A percentile compares a stretch with the other conserved stretches of the same genome.
These are phyloP conservation scores for Grantiella picta DNA, from an alignment of 2,113 vertebrate species.

Conservation along the genomic window DNA sequence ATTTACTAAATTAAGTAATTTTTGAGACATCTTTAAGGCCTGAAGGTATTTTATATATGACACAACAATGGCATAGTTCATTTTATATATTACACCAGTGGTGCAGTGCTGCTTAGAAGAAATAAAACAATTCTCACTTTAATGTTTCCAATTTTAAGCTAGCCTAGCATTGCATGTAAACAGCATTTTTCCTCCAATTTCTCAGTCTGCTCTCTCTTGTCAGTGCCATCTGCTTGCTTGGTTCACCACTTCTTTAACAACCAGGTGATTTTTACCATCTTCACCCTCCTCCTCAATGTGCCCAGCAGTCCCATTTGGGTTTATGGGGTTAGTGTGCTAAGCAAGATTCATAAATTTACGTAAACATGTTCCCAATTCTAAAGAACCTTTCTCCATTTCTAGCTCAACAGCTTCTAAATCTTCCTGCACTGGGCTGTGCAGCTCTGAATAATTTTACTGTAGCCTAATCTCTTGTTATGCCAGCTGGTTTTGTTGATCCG, in stretches of 20 bases:
- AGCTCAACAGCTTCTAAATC: neutral
- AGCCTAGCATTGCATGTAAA: neutral
- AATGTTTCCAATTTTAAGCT: neutral
- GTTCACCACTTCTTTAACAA: neutral
- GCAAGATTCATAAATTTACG: neutral
- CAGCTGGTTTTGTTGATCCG: constrained; percentile 23
- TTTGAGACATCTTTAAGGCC: constrained; percentile 2
- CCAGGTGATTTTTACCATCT: constrained; percentile 4
- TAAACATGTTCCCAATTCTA: neutral
- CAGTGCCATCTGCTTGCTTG: constrained; percentile 26
- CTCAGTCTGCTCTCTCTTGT: neutral
- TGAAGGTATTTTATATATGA: neutral
- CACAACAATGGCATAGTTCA: neutral
- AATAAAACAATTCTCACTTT: neutral
- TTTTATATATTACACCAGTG: neutral
- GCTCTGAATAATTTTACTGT: neutral
- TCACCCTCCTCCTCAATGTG: neutral
- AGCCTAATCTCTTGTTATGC: neutral
- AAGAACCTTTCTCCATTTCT: neutral
- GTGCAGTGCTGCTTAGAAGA: neutral
- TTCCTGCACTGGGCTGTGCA: neutral
- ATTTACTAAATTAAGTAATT: constrained; percentile 13
- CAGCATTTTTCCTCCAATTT: neutral
- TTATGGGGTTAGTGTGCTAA: constrained; percentile 1
- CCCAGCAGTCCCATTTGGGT: neutral